A percentile compares a stretch with the other conserved stretches of the same genome.
phyloP scores from a whole-genome alignment of 2,113 vertebrate species.

The Amphiprion percula region DNA sequence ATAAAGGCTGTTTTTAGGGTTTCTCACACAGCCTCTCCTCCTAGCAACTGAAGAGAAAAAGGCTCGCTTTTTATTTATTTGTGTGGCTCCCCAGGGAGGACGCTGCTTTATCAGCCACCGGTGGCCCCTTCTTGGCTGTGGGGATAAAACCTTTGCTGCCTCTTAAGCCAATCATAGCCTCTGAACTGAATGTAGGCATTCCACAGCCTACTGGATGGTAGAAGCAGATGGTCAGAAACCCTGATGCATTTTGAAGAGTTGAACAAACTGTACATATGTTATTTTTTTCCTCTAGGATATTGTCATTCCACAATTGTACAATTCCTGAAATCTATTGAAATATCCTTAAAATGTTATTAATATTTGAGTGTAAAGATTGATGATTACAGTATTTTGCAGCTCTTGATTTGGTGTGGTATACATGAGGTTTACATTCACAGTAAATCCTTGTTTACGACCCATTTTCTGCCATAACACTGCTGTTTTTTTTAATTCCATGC shows the following conservation, averaged over 20 bases:
- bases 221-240: constrained; percentile 56
- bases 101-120: constrained; percentile 49
- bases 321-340: constrained; percentile 20
- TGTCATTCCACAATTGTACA: constrained; percentile 48
- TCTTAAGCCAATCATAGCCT: constrained; percentile 54
- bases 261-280: constrained; percentile 15
- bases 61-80: constrained; percentile 70
- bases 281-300: constrained; percentile 23
- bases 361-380: constrained; percentile 32
- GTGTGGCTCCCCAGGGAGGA: constrained; percentile 46
- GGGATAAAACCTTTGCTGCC: constrained; percentile 41
- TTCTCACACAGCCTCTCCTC: constrained; percentile 27
- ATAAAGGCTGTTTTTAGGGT: constrained; percentile 20
- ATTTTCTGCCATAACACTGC: not conserved
- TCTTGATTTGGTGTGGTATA: constrained; percentile 13
- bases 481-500: constrained; percentile 18
- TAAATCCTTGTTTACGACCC: constrained; percentile 23
- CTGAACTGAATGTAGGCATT: constrained; percentile 49
- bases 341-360: constrained; percentile 17
- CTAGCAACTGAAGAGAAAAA: constrained; percentile 50
- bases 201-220: constrained; percentile 56
- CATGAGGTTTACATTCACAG: constrained; percentile 27
- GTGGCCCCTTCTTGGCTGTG: constrained; percentile 46
- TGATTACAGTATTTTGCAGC: constrained; percentile 23
- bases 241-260: not conserved